phyloP scores from a whole-genome alignment of 1,140 invertebrate species.

The Tetragonula clypearis region DNA sequence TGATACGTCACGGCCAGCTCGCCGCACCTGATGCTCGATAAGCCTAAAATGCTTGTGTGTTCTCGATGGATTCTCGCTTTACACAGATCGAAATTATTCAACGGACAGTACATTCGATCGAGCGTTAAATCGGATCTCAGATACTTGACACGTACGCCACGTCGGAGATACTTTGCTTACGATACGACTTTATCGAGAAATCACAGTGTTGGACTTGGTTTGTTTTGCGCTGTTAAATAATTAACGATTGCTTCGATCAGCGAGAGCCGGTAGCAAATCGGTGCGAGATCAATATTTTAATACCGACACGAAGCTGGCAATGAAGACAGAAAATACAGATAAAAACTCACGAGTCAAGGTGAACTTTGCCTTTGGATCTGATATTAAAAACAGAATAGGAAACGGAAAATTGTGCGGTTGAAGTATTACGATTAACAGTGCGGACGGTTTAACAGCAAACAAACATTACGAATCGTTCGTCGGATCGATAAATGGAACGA shows the following conservation, averaged over 20 bases:
- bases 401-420: neutral
- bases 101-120: neutral
- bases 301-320: neutral
- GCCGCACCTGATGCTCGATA: neutral
- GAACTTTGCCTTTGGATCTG: neutral
- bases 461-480: neutral
- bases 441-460: neutral
- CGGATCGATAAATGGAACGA: neutral
- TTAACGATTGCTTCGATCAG: neutral
- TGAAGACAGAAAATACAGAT: conserved; percentile 11
- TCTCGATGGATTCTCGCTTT: neutral
- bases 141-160: neutral
- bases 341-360: neutral
- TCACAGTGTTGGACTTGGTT: neutral
- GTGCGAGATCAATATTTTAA: neutral
- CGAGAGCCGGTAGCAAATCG: no score
- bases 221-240: neutral
- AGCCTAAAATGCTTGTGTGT: no score
- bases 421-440: no score
- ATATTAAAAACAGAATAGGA: neutral
- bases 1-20: neutral
- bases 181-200: neutral
- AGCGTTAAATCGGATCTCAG: neutral
- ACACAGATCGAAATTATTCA: neutral
- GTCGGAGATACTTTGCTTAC: no score